A percentile compares a stretch with the other conserved stretches of the same genome.
phyloP scores from a whole-genome alignment of 2,888 invertebrate genomes.

The Rhagonycha fulva region DNA sequence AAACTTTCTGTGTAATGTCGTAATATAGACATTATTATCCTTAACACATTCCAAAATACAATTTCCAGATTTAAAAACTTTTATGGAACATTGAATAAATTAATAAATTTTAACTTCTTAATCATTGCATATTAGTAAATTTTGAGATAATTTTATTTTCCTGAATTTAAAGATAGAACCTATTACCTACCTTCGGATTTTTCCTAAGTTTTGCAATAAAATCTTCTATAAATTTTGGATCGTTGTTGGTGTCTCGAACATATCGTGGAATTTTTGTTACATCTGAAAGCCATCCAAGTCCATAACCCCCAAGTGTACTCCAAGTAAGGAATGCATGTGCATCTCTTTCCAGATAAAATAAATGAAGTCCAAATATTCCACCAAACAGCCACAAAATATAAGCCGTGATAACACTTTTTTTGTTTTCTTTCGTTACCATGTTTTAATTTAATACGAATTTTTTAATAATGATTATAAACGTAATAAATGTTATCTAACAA shows the following conservation, averaged over 20 bases:
- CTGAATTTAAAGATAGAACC: conserved; percentile 6
- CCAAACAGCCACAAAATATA: conserved; percentile 88
- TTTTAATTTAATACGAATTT: neutral
- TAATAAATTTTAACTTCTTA: no score
- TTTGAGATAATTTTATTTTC: no score
- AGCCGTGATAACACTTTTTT: conserved; percentile 68
- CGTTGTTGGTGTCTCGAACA: conserved; percentile 80
- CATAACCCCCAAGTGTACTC: conserved; percentile 85
- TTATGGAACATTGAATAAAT: no score
- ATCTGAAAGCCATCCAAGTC: conserved; percentile 87
- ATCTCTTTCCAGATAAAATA: conserved; percentile 87
- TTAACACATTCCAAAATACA: no score
- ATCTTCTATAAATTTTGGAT: conserved; percentile 67
- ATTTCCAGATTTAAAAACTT: no score
- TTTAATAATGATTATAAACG: neutral
- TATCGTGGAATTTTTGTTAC: conserved; percentile 83
- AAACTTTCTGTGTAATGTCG: no score
- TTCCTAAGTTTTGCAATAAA: conserved; percentile 65
- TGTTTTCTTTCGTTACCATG: conserved; percentile 7
- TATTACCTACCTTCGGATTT: conserved; percentile 70
- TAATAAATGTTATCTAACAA: neutral
- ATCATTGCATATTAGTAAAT: no score
- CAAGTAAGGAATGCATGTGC: conserved; percentile 90
- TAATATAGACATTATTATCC: no score
- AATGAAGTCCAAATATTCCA: conserved; percentile 87